These are phyloP conservation scores for Electrona antarctica DNA, from an alignment of 2,113 vertebrate genomes.

Conservation along the genomic window DNA sequence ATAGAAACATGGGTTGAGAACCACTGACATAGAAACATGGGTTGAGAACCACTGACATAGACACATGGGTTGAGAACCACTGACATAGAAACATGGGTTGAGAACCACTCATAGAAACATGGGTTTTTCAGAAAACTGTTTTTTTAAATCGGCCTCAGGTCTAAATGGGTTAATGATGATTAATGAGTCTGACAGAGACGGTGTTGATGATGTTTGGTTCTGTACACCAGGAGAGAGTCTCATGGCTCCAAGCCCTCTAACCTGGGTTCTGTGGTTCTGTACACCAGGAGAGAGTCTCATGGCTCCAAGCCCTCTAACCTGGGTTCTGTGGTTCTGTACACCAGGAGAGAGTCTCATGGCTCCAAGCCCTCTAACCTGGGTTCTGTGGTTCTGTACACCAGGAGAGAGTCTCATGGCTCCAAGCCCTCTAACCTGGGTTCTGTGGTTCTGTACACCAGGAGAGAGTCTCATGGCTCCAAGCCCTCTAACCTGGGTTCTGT, in stretches of 20 bases:
- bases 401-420: constrained; percentile 76
- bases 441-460: constrained; percentile 66
- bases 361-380: constrained; percentile 62
- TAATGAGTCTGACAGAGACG: no score
- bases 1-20: no score
- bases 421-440: constrained; percentile 63
- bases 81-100: no score
- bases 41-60: no score
- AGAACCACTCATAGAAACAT: no score
- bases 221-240: constrained; percentile 77
- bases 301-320: constrained; percentile 62
- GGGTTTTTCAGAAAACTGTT: no score
- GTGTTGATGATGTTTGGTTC: neutral
- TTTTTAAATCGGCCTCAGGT: no score
- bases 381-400: constrained; percentile 53
- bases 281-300: constrained; percentile 77
- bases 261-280: constrained; percentile 49
- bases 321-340: constrained; percentile 45
- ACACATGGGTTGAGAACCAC: no score
- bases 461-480: constrained; percentile 74
- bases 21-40: no score
- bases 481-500: constrained; percentile 47
- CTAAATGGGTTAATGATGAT: no score
- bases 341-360: constrained; percentile 78
- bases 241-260: constrained; percentile 61